phyloP scores from a whole-genome alignment of 2,113 vertebrate genomes.

The Scomber japonicus region DNA sequence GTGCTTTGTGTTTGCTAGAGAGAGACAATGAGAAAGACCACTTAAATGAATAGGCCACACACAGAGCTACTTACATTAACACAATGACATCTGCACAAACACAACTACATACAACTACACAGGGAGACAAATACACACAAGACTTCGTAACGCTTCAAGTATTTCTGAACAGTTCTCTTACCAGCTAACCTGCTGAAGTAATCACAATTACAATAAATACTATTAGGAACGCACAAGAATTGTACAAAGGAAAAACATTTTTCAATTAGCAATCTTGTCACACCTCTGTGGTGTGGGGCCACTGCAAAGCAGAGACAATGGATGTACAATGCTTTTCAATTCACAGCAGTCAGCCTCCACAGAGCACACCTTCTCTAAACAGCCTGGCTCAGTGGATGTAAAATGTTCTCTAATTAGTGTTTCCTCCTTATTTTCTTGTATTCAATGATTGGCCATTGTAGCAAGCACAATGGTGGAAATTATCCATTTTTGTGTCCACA shows the following conservation, averaged over 20 bases:
- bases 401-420: constrained; percentile 73
- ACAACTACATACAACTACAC: neutral
- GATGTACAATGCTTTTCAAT: constrained; percentile 34
- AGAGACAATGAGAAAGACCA: constrained; percentile 24
- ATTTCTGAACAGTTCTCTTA: constrained; percentile 18
- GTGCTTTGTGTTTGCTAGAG: neutral
- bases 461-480: constrained; percentile 69
- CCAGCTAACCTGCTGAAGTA: constrained; percentile 45
- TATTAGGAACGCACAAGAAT: constrained; percentile 32
- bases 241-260: constrained; percentile 38
- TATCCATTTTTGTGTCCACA: constrained; percentile 20
- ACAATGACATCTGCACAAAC: constrained; percentile 6
- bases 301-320: constrained; percentile 47
- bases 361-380: constrained; percentile 40
- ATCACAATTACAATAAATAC: constrained; percentile 38
- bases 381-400: constrained; percentile 36
- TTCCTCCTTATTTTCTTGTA: constrained; percentile 58
- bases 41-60: constrained; percentile 12
- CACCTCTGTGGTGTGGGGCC: constrained; percentile 28
- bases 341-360: constrained; percentile 32
- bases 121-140: neutral
- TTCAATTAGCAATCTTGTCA: constrained; percentile 59
- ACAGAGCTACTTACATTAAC: constrained; percentile 9
- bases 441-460: constrained; percentile 75
- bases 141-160: constrained; percentile 4